Evolutionary conservation across 2,797 vertebrate genomes (phyloP).

Genomic region (Cynopterus sphinx): DNA sequence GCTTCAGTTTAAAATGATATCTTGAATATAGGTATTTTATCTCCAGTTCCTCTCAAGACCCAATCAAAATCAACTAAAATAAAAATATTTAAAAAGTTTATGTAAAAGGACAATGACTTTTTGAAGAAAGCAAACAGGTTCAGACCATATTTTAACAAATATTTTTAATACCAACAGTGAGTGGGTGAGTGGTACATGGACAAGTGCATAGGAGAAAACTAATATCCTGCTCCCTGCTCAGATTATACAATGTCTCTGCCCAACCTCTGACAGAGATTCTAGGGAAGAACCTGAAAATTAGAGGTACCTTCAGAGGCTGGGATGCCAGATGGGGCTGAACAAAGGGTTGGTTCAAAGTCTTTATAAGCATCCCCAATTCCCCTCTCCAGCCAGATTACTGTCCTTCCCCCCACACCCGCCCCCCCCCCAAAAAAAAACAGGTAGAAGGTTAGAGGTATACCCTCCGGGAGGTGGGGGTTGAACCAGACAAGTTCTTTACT

Average conservation of each 20-base stretch:
- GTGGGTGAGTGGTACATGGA: background rate
- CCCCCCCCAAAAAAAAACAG: too few relatives aligned
- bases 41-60: background rate
- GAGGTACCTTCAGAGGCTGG: background rate
- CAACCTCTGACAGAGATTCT: background rate
- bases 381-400: background rate
- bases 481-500: background rate
- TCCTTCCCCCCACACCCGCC: background rate
- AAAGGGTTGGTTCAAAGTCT: background rate
- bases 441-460: background rate
- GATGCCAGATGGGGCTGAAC: background rate
- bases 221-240: background rate
- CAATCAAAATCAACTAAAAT: conserved; percentile 1
- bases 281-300: background rate
- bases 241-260: background rate
- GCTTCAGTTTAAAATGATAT: background rate
- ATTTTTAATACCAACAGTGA: background rate
- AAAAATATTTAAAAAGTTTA: background rate
- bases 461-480: background rate
- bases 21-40: background rate
- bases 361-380: background rate
- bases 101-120: background rate
- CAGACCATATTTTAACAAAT: conserved; percentile 15
- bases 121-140: background rate
- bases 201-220: background rate